Evolutionary conservation across 1,140 invertebrate species (phyloP).

Genomic region (Globodera rostochiensis): DNA sequence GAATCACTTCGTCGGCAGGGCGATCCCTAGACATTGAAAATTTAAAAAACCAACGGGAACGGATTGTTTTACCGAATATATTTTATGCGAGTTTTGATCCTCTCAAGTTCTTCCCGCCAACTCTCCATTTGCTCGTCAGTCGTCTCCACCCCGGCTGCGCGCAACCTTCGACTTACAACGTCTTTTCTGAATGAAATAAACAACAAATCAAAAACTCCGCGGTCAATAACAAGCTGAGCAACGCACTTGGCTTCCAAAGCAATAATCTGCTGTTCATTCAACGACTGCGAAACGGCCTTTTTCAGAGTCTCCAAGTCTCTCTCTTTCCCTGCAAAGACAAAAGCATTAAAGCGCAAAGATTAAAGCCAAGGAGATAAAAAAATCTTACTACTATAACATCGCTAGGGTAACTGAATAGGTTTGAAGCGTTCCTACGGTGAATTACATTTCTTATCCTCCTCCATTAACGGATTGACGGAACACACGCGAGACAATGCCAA

Average conservation of each 20-base stretch:
- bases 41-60: neutral
- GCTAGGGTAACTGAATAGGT: neutral
- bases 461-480: conserved; percentile 32
- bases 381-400: no score
- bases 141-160: conserved; percentile 30
- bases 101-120: conserved; percentile 35
- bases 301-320: conserved; percentile 24
- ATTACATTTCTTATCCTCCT: conserved; percentile 30
- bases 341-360: no score
- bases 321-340: conserved; percentile 26
- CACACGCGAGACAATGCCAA: conserved; percentile 30
- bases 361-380: no score
- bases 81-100: conserved; percentile 35
- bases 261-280: conserved; percentile 30
- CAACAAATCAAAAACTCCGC: neutral
- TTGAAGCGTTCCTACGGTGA: neutral
- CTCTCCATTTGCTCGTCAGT: conserved; percentile 22
- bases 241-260: conserved; percentile 25
- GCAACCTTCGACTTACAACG: conserved; percentile 29
- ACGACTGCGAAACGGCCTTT: conserved; percentile 28
- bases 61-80: conserved; percentile 22
- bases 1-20: conserved; percentile 13
- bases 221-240: neutral
- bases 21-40: conserved; percentile 17
- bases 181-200: conserved; percentile 36